A percentile compares a stretch with the other conserved stretches of the same genome.
Conservation (phyloP, 2,888 invertebrate species). For the Eupithecia exiguata region DNA sequence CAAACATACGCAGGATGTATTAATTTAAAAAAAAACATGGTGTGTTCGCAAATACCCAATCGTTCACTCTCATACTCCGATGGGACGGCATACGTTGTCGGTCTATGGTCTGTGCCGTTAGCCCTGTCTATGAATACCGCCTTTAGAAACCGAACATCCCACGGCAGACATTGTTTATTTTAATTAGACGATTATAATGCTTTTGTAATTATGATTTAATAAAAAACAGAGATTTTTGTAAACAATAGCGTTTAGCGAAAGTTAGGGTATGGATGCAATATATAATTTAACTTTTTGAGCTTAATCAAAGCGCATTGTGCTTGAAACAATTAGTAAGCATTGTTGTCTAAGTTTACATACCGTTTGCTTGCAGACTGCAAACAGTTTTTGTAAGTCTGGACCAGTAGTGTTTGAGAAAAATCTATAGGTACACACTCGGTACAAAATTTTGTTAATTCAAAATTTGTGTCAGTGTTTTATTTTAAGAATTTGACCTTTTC, state of each 20-base stretch:
- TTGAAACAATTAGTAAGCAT: not conserved
- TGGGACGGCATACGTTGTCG: not conserved
- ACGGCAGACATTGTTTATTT: slow-evolving; percentile 39
- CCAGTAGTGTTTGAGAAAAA: not conserved
- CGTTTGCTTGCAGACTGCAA: not conserved
- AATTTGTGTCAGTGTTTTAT: too few relatives aligned
- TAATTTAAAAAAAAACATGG: too few relatives aligned
- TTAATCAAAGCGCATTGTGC: slow-evolving; percentile 9
- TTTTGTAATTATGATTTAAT: slow-evolving; percentile 44
- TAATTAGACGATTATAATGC: slow-evolving; percentile 40
- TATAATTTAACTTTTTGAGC: slow-evolving; percentile 18
- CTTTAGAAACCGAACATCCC: slow-evolving; percentile 39
- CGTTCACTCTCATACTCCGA: not conserved
- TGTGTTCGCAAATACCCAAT: not conserved
- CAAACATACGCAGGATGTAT: too few relatives aligned
- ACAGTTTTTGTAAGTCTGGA: not conserved
- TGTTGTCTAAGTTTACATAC: slow-evolving; percentile 1
- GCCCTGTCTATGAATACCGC: slow-evolving; percentile 20
- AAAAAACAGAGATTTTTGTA: slow-evolving; percentile 35
- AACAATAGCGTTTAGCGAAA: slow-evolving; percentile 36
- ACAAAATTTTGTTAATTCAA: not conserved
- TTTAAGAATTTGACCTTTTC: too few relatives aligned
- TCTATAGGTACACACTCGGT: not conserved
- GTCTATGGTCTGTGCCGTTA: not conserved
- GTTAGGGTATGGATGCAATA: slow-evolving; percentile 28